Percentiles rank a stretch among this genome's conserved stretches.
Conservation (phyloP, 2,888 invertebrate genomes). For the Epinotia brunnichana region DNA sequence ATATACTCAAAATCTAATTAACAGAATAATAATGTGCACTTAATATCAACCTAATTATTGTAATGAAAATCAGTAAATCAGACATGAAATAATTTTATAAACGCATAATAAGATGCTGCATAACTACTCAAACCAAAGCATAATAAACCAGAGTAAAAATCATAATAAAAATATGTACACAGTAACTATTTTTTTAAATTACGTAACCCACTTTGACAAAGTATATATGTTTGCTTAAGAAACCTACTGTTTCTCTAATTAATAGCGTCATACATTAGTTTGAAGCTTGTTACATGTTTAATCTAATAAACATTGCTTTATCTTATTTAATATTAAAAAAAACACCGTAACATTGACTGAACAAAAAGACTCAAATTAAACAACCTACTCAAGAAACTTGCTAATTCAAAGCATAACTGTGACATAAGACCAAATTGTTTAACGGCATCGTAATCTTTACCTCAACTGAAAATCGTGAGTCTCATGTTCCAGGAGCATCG, state of each 20-base stretch:
- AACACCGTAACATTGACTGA: neutral
- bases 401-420: neutral
- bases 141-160: no score
- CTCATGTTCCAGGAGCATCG: slow-evolving; percentile 8
- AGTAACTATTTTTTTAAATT: no score
- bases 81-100: neutral
- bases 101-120: neutral
- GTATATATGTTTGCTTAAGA: neutral
- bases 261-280: neutral
- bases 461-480: slow-evolving; percentile 29
- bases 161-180: no score
- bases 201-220: no score
- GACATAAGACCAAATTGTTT: neutral
- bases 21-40: no score
- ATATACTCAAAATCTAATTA: neutral
- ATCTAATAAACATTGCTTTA: neutral
- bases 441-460: slow-evolving; percentile 4
- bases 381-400: neutral
- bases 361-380: neutral
- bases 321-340: no score
- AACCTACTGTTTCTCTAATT: neutral
- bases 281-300: neutral
- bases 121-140: no score
- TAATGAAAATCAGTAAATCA: neutral
- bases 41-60: no score